Conservation (phyloP, 92 coral and sea anemone species). For the Phenganax stokvisi region DNA sequence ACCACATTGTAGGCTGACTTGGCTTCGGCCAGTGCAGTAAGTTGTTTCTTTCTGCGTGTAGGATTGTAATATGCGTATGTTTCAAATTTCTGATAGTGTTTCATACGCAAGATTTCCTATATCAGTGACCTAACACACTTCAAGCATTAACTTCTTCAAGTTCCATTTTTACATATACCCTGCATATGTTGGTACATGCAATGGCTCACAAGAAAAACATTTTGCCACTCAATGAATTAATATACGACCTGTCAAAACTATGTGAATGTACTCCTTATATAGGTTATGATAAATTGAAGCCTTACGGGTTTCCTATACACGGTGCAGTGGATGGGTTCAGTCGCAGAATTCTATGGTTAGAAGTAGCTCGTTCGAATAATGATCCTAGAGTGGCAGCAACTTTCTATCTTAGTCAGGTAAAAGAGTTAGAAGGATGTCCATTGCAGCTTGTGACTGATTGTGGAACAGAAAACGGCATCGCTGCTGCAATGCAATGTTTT, state of each 20-base stretch:
- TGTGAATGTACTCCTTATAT: not conserved
- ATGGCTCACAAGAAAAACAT: too few relatives aligned
- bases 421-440: conserved; percentile 11
- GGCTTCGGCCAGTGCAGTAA: too few relatives aligned
- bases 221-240: not conserved
- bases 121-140: too few relatives aligned
- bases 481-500: conserved; percentile 9
- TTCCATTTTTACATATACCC: too few relatives aligned
- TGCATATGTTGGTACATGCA: too few relatives aligned
- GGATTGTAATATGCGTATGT: too few relatives aligned
- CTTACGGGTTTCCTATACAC: conserved; percentile 5
- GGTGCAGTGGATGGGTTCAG: conserved; percentile 13
- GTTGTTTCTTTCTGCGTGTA: too few relatives aligned
- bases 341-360: conserved; percentile 8
- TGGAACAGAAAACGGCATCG: conserved; percentile 17
- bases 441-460: conserved; percentile 1
- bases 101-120: too few relatives aligned
- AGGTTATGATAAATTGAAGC: conserved; percentile 1
- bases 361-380: conserved; percentile 7
- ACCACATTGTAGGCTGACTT: too few relatives aligned
- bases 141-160: too few relatives aligned
- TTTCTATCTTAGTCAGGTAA: not conserved
- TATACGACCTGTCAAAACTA: not conserved
- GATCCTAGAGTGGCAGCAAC: conserved; percentile 8
- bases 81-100: too few relatives aligned